Percentiles rank a stretch among this genome's conserved stretches.
phyloP scores from a whole-genome alignment of 2,888 invertebrate genomes.

The Athripsodes cinereus region DNA sequence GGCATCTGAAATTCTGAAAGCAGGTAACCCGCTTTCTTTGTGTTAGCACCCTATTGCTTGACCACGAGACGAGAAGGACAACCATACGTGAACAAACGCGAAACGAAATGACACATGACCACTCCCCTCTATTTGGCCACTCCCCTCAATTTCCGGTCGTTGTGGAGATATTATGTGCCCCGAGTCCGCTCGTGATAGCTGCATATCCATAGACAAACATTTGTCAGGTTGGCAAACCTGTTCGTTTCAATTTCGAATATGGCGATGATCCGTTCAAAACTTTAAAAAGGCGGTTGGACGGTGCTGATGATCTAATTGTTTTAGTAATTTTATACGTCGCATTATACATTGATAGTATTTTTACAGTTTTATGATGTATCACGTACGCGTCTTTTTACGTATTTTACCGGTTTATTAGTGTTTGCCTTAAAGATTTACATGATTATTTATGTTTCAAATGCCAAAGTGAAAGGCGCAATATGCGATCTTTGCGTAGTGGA shows the following conservation, averaged over 20 bases:
- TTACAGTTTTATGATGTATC: background rate
- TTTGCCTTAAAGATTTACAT: background rate
- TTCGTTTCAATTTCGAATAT: background rate
- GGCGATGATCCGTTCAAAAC: background rate
- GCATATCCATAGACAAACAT: too few species aligned
- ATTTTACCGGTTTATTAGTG: too few species aligned
- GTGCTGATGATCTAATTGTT: background rate
- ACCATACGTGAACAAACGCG: too few species aligned
- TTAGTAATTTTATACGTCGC: background rate
- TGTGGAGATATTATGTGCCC: too few species aligned
- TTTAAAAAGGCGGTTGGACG: background rate
- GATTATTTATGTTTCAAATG: constrained; percentile 5
- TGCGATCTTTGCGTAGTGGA: constrained; percentile 18
- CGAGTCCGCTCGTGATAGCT: too few species aligned
- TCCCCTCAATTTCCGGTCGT: too few species aligned
- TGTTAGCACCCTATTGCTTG: too few species aligned
- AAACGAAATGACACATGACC: too few species aligned
- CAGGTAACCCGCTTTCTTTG: too few species aligned
- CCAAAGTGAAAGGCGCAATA: constrained; percentile 15
- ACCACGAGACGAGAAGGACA: too few species aligned
- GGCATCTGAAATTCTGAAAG: too few species aligned
- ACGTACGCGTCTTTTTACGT: background rate
- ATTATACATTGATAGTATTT: background rate
- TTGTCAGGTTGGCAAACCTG: background rate
- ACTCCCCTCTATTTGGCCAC: too few species aligned